Evolutionary conservation across 2,888 invertebrate species (phyloP), one percentile per base, ranked within the genome.

Genomic region (Drosophila mettleri): DNA sequence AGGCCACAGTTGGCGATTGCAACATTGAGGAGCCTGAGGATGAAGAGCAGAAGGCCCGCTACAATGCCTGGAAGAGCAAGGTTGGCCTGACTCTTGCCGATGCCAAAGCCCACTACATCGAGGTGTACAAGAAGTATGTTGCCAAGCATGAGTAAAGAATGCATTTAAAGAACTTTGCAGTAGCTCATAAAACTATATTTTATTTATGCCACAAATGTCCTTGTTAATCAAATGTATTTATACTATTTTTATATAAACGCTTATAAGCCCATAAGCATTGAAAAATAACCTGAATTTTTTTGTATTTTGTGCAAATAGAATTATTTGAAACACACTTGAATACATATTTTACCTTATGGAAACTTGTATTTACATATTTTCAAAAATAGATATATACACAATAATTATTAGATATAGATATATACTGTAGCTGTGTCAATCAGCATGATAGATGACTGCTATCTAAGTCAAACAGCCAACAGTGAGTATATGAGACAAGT

Each of bases 41-140:
- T 88, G 92, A 96, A 80, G 96, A 96, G 92, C 98, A 98, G 78
- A 98, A 97, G 91, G 98, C 97, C 8, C 98, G 98, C 93, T 98
- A 97, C 97, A 96, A 97, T 91, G 95, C 97, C 3, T 99, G 98
- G 98, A 94, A 94, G 77, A 93, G 92, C 62, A 96, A 95, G 92
- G 97, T 97, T 92, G 98, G 98, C 33, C 94, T 94, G 81, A 93
- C 94, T 49, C 93, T 95, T 88, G 96, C 96, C 16, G 95, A 94
- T 41, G 98, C 98, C 59, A 96, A 97, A 93, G 94, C 95, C 88
- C 94, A 95, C 63, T 98, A 98, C 93, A 93, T 98, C 70, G 94
- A 94, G 16, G 94, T 95, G 90, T 97, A 95, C 20, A 91, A 93
- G 61, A 92, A 94, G 85, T 91, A 93, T 41, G 93, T 93, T 20